Evolutionary conservation across 2,113 vertebrate genomes (phyloP), one percentile per base, ranked within the genome.

Genomic region (Calypte anna): DNA sequence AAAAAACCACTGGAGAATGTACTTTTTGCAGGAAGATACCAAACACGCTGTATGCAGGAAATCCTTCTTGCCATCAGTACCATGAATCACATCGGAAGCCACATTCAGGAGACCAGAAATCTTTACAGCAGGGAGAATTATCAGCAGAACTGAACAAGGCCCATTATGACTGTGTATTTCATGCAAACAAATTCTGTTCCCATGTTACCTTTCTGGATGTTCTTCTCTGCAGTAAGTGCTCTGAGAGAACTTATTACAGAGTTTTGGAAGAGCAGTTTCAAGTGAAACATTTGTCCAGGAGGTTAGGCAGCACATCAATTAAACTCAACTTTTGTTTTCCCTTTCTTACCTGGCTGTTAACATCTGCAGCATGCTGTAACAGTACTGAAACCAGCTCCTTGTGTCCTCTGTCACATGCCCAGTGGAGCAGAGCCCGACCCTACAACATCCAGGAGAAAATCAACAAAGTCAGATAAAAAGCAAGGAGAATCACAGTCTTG

Each of bases 331-430:
- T n/a, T 27, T 58, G 25, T 36, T 14, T 36, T 14, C 48, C 31
- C 33, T 40, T 90, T 54, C 98, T 98, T 98, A 99, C 99, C 99
- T 99, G 99, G 97, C 98, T 98, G 97, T 99, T 99, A 96, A 99
- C 98, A 2, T 99, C 98, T 17, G 99, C 99, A 91, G 98, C 98
- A 15, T 98, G 97, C 50, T 99, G 98, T 33, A 99, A 97, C 80
- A 99, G 97, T 38, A 99, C 94, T n/a, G 98, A 98, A 84, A 99
- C 99, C 92, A 99, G 97, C 53, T 99, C 99, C 95, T 99, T 99
- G 96, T 99, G 99, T 94, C 99, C 99, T 97, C 99, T 97, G 94
- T 99, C 99, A 74, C 99, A 99, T 0, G 99, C 98, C 99, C 99
- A 99, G 89, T 99, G 99, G 61, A 99, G 98, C 40, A 99, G 98